Evolutionary conservation across 2,113 vertebrate species (phyloP).

Genomic region (Rhinolophus sinicus): DNA sequence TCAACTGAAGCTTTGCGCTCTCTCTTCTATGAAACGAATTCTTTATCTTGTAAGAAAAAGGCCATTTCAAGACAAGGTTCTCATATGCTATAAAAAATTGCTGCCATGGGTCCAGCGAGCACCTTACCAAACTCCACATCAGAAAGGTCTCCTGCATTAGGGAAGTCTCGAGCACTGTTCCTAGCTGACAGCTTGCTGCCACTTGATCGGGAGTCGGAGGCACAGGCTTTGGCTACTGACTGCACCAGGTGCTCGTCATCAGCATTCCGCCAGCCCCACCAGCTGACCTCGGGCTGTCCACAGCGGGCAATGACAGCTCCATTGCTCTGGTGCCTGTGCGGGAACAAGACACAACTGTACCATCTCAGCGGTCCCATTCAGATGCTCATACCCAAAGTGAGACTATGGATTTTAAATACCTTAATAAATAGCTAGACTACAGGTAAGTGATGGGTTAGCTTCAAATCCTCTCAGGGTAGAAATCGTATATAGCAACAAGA

Average conservation of each 20-base stretch:
- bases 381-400: not conserved
- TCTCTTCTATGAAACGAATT: slow-evolving; percentile 10
- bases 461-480: not conserved
- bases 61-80: slow-evolving; percentile 14
- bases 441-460: not conserved
- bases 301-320: slow-evolving; percentile 98
- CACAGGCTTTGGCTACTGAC: slow-evolving; percentile 96
- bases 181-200: slow-evolving; percentile 86
- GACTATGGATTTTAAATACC: not conserved
- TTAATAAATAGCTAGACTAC: not conserved
- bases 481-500: not conserved
- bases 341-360: not conserved
- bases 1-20: not conserved
- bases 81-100: not conserved
- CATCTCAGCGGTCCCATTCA: not conserved
- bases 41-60: not conserved
- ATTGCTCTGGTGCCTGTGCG: slow-evolving; percentile 93
- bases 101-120: not conserved
- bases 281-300: slow-evolving; percentile 98
- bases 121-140: slow-evolving; percentile 95
- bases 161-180: slow-evolving; percentile 85
- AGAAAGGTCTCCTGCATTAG: slow-evolving; percentile 91
- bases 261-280: slow-evolving; percentile 99
- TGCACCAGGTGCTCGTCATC: slow-evolving; percentile 98
- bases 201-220: slow-evolving; percentile 89